Conservation (phyloP, 2,888 invertebrate species). For the Allygus modestus region DNA sequence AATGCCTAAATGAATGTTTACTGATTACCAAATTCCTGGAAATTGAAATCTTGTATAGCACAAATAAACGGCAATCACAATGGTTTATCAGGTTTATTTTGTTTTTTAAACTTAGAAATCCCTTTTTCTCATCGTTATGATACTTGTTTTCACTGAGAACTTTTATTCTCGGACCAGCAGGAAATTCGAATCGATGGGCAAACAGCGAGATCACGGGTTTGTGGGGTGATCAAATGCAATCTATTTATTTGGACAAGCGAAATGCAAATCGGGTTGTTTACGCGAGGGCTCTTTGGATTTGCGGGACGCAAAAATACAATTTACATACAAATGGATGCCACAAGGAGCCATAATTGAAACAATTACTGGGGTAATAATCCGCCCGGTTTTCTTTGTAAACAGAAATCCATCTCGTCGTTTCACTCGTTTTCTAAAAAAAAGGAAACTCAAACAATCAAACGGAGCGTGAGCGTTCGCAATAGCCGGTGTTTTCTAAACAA, state of each 20-base stretch:
- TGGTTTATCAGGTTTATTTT: too few relatives aligned
- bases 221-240: slow-evolving; percentile 46
- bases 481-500: not conserved
- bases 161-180: not conserved
- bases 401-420: slow-evolving; percentile 26
- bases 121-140: too few relatives aligned
- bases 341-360: slow-evolving; percentile 38
- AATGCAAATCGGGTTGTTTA: slow-evolving; percentile 35
- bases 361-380: slow-evolving; percentile 27
- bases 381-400: slow-evolving; percentile 25
- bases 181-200: not conserved
- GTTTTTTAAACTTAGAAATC: too few relatives aligned
- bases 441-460: slow-evolving; percentile 9
- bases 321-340: slow-evolving; percentile 53
- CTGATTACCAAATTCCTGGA: too few relatives aligned
- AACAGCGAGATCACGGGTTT: slow-evolving; percentile 7
- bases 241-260: slow-evolving; percentile 49
- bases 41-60: too few relatives aligned
- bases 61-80: too few relatives aligned
- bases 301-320: slow-evolving; percentile 51
- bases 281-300: slow-evolving; percentile 18
- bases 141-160: too few relatives aligned
- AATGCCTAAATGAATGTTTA: too few relatives aligned
- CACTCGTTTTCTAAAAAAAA: too few relatives aligned
- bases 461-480: not conserved